Conservation (phyloP, 2,888 invertebrate genomes). For the Pyrgus malvae region DNA sequence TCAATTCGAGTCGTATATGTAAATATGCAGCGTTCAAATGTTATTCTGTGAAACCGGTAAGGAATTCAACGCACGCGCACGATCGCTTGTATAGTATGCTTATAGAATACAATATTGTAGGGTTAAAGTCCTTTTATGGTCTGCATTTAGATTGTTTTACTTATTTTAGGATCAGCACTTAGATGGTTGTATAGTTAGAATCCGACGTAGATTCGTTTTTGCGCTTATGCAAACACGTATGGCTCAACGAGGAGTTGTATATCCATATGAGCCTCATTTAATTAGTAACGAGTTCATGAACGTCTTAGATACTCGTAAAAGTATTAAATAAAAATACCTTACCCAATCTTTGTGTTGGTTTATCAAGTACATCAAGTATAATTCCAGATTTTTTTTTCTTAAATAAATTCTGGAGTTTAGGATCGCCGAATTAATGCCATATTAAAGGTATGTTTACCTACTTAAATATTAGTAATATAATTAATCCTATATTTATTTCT, state of each 20-base stretch:
- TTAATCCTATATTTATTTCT: too few species aligned
- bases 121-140: constrained; percentile 59
- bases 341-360: too few species aligned
- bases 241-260: not conserved
- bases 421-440: too few species aligned
- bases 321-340: too few species aligned
- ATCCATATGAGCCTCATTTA: not conserved
- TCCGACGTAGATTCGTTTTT: constrained; percentile 18
- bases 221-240: constrained; percentile 8
- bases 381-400: too few species aligned
- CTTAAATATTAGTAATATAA: too few species aligned
- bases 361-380: too few species aligned
- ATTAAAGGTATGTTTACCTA: too few species aligned
- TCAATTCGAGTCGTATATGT: constrained; percentile 34
- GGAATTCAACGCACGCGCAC: constrained; percentile 64
- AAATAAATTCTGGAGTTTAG: too few species aligned
- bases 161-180: constrained; percentile 54
- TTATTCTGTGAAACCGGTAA: constrained; percentile 49
- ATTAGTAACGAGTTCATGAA: not conserved
- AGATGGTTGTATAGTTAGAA: constrained; percentile 7
- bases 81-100: constrained; percentile 58
- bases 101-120: constrained; percentile 58
- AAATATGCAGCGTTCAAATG: constrained; percentile 43
- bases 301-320: too few species aligned
- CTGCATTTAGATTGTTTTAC: constrained; percentile 63